Conservation (phyloP, 92 coral and sea anemone species). For the Phenganax marumi region DNA sequence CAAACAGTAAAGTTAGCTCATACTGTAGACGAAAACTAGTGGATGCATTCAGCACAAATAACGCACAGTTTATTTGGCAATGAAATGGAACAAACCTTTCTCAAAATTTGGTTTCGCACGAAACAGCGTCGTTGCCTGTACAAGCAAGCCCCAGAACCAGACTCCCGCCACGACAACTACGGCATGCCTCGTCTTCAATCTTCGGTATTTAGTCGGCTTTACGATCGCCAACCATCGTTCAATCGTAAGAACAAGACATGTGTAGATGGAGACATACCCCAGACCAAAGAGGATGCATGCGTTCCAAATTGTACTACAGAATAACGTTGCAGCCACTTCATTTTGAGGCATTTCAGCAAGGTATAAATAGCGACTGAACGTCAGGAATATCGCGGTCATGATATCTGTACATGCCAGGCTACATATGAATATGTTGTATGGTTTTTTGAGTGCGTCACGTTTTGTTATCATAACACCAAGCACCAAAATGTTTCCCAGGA, state of each 20-base stretch:
- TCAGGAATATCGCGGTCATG: slow-evolving; percentile 18
- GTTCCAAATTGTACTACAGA: slow-evolving; percentile 42
- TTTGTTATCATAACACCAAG: slow-evolving; percentile 14
- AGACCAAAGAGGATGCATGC: slow-evolving; percentile 37
- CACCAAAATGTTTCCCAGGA: slow-evolving; percentile 37
- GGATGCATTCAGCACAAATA: neutral
- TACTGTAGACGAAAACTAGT: too few relatives aligned
- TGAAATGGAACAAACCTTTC: neutral
- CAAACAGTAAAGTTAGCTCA: too few relatives aligned
- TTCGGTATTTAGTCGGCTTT: slow-evolving; percentile 24
- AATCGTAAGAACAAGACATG: slow-evolving; percentile 35
- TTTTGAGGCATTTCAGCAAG: slow-evolving; percentile 37
- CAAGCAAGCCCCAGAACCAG: slow-evolving; percentile 41
- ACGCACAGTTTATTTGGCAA: neutral
- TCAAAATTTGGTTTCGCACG: slow-evolving; percentile 37
- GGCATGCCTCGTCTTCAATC: slow-evolving; percentile 26
- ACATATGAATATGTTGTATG: slow-evolving; percentile 41
- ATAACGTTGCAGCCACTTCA: slow-evolving; percentile 12
- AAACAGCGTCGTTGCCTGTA: slow-evolving; percentile 42
- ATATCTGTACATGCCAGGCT: slow-evolving; percentile 27
- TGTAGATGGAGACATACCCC: slow-evolving; percentile 40
- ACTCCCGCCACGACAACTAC: slow-evolving; percentile 11
- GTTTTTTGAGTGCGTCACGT: slow-evolving; percentile 38
- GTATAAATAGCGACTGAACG: slow-evolving; percentile 41
- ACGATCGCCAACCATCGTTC: slow-evolving; percentile 41